A percentile compares a stretch with the other conserved stretches of the same genome.
These are phyloP conservation scores for Selenia dentaria DNA, from an alignment of 2,888 invertebrate genomes.

Conservation along the genomic window DNA sequence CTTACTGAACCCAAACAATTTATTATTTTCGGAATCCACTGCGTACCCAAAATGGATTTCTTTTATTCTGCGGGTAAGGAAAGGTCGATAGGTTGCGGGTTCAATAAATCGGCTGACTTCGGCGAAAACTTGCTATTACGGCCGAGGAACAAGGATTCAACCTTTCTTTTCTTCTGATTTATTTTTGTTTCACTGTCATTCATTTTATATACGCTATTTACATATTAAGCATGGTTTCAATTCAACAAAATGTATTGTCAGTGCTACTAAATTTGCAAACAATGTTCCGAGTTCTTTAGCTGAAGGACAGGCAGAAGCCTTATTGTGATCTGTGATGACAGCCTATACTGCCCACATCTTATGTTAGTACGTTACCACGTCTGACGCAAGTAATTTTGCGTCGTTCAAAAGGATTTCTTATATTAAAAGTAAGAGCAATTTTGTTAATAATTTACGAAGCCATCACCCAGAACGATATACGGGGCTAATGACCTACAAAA, in stretches of 20 bases:
- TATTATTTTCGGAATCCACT: constrained; percentile 25
- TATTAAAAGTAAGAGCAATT: constrained; percentile 3
- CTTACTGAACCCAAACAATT: constrained; percentile 25
- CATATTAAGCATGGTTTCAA: too few species aligned
- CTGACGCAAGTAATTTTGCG: constrained; percentile 13
- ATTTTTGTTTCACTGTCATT: too few species aligned
- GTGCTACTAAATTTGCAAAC: too few species aligned
- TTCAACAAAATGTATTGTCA: too few species aligned
- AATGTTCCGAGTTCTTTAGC: constrained; percentile 12
- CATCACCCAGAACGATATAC: constrained; percentile 25
- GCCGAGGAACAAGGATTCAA: constrained; percentile 1
- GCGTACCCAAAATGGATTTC: constrained; percentile 11
- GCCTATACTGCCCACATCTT: neutral
- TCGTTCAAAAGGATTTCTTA: neutral
- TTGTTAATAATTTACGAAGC: constrained; percentile 1
- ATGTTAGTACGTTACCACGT: constrained; percentile 1
- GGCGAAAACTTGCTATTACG: constrained; percentile 2
- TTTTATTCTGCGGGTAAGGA: constrained; percentile 15
- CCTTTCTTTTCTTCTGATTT: constrained; percentile 2
- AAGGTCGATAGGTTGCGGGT: constrained; percentile 14
- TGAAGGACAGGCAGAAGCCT: too few species aligned
- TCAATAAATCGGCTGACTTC: constrained; percentile 2
- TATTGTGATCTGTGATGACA: constrained; percentile 10
- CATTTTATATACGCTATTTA: too few species aligned
- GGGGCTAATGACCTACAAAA: constrained; percentile 51